Conservation (phyloP, 2,797 vertebrate genomes). For the Fundulus diaphanus region DNA sequence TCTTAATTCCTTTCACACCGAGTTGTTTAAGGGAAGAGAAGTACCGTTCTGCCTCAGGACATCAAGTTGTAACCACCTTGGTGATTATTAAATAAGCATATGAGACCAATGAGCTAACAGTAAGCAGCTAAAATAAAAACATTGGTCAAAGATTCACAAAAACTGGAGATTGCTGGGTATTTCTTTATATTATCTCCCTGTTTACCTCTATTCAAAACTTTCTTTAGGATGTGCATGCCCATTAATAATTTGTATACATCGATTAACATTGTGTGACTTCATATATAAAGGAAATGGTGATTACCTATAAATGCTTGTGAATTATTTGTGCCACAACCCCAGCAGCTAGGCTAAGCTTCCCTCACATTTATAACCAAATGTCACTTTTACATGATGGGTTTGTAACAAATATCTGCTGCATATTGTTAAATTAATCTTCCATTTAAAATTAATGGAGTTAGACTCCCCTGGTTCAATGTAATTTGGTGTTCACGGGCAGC, state of each 20-base stretch:
- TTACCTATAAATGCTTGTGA: slow-evolving; percentile 92
- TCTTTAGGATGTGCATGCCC: background rate
- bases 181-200: slow-evolving; percentile 7
- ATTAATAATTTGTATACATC: background rate
- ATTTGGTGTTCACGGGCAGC: slow-evolving; percentile 97
- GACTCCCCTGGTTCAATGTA: slow-evolving; percentile 99
- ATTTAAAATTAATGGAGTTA: slow-evolving; percentile 99
- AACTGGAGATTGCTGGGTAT: background rate
- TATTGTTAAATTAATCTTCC: slow-evolving; percentile 99
- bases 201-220: background rate
- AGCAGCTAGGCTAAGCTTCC: slow-evolving; percentile 87
- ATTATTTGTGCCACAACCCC: slow-evolving; percentile 86
- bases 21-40: background rate
- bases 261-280: slow-evolving; percentile 55
- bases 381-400: slow-evolving; percentile 99
- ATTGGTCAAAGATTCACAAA: background rate
- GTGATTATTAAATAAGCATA: background rate
- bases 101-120: background rate
- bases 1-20: background rate
- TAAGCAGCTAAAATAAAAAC: background rate
- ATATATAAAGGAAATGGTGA: slow-evolving; percentile 82
- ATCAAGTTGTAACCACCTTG: no score
- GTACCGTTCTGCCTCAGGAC: background rate
- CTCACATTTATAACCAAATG: slow-evolving; percentile 95
- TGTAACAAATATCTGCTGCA: slow-evolving; percentile 99